Evolutionary conservation across 2,888 invertebrate genomes (phyloP).

Genomic region (Nemotelus nigrinus): DNA sequence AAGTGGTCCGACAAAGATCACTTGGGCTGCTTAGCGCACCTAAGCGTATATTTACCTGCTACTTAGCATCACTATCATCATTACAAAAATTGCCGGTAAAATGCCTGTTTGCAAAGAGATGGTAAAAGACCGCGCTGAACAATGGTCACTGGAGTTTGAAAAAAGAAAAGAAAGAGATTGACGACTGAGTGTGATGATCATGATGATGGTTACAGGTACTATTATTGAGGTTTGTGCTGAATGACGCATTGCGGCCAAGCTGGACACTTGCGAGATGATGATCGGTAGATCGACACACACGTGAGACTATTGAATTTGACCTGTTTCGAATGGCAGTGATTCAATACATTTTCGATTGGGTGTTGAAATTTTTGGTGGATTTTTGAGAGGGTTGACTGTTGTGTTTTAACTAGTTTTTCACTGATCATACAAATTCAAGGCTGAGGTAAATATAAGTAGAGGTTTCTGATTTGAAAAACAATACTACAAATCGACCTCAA

Average conservation of each 20-base stretch:
- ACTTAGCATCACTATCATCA: conserved; percentile 29
- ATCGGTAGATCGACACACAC: conserved; percentile 4
- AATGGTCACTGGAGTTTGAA: conserved; percentile 4
- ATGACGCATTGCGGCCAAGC: conserved; percentile 18
- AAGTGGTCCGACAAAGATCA: conserved; percentile 23
- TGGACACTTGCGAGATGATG: conserved; percentile 5
- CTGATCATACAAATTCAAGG: too few species aligned
- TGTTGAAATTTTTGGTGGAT: too few species aligned
- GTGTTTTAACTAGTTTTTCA: too few species aligned
- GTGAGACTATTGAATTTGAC: not conserved
- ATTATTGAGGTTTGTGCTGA: conserved; percentile 11
- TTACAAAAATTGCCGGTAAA: conserved; percentile 20
- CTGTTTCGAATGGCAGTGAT: not conserved
- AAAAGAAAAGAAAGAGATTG: not conserved
- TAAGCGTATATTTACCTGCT: conserved; percentile 32
- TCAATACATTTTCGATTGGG: not conserved
- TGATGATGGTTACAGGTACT: conserved; percentile 28
- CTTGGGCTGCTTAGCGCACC: not conserved
- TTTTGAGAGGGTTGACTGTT: too few species aligned
- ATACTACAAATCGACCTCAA: too few species aligned
- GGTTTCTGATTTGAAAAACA: too few species aligned
- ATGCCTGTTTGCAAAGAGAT: conserved; percentile 2
- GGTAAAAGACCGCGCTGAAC: conserved; percentile 3
- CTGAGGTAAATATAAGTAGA: too few species aligned
- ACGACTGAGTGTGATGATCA: not conserved